Evolutionary conservation across 2,888 invertebrate species (phyloP).

Genomic region (Odontothrips loti): DNA sequence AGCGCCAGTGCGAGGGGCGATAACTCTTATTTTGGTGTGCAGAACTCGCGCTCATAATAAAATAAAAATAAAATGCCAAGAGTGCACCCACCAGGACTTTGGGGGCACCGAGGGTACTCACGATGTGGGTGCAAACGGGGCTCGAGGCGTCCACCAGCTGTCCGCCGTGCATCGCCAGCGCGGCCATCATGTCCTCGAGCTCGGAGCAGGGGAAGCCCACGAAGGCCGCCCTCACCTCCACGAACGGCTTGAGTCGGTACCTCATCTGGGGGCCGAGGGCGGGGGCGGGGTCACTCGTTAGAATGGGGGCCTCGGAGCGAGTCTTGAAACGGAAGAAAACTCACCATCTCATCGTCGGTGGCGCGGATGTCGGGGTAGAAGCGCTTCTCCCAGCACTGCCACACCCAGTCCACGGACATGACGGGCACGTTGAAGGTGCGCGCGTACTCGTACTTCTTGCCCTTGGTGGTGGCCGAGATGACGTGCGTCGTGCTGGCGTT

Average conservation of each 20-base stretch:
- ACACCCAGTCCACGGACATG: neutral
- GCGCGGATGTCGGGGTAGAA: neutral
- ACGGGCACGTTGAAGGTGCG: neutral
- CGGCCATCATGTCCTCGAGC: neutral
- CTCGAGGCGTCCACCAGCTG: neutral
- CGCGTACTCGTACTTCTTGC: neutral
- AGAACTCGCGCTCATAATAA: too few species aligned
- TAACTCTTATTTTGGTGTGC: too few species aligned
- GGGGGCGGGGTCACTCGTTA: too few species aligned
- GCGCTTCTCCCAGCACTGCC: neutral
- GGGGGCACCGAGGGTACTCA: neutral
- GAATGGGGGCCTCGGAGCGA: too few species aligned
- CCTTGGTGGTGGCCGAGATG: neutral
- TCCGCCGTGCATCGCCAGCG: neutral
- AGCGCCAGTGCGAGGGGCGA: neutral
- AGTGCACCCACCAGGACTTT: too few species aligned
- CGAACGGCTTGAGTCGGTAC: neutral
- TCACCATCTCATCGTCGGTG: neutral
- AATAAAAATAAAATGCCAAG: too few species aligned
- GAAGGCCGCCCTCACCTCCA: neutral
- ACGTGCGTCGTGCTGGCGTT: neutral
- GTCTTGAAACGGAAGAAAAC: neutral
- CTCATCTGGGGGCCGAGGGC: neutral
- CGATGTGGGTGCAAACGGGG: neutral
- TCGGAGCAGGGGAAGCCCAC: neutral